These are phyloP conservation scores for Hippopotamyrus pictus DNA, from an alignment of 2,797 vertebrate species.

Conservation along the genomic window DNA sequence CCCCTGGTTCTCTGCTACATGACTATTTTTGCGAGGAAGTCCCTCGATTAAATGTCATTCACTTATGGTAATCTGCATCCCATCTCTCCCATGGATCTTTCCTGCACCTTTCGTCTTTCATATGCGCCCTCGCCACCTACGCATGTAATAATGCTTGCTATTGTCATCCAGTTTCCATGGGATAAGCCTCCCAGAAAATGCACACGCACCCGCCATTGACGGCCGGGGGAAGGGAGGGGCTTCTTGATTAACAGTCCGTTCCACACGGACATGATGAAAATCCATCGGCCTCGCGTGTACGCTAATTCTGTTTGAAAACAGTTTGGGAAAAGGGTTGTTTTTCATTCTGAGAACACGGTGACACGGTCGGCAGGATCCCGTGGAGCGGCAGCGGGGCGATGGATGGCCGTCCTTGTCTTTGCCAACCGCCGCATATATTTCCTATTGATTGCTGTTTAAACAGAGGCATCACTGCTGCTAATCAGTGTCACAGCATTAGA, in stretches of 20 bases:
- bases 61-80: not conserved
- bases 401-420: conserved; percentile 37
- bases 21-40: not conserved
- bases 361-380: conserved; percentile 22
- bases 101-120: not conserved
- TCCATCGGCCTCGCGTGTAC: conserved; percentile 49
- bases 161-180: conserved; percentile 48
- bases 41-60: not conserved
- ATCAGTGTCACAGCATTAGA: conserved; percentile 59
- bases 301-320: conserved; percentile 47
- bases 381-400: conserved; percentile 39
- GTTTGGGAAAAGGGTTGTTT: conserved; percentile 36
- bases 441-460: conserved; percentile 60
- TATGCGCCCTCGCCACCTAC: conserved; percentile 38
- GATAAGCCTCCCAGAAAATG: conserved; percentile 60
- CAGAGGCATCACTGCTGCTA: conserved; percentile 58
- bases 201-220: conserved; percentile 46
- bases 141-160: conserved; percentile 61
- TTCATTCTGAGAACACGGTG: conserved; percentile 1
- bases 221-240: conserved; percentile 37
- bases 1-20: not conserved
- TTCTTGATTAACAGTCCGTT: conserved; percentile 4
- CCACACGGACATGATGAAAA: conserved; percentile 51
- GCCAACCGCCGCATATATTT: conserved; percentile 43
- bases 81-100: not conserved